Evolutionary conservation across 1,140 invertebrate species (phyloP).

Genomic region (Apis dorsata): DNA sequence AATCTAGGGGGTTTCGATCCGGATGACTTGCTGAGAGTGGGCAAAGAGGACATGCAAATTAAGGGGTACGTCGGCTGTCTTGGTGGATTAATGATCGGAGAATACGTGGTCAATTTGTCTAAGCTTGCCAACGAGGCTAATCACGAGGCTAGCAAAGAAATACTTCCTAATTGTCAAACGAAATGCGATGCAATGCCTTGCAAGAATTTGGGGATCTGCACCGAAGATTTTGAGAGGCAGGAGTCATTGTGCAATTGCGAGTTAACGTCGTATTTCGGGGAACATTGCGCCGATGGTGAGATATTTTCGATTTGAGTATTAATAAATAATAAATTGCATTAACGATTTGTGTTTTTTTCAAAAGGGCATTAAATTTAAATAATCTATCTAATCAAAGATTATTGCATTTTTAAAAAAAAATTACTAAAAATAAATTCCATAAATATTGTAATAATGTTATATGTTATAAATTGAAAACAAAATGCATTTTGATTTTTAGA

Average conservation of each 20-base stretch:
- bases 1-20: conserved; percentile 93
- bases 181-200: conserved; percentile 93
- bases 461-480: too few relatives aligned
- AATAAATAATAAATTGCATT: too few relatives aligned
- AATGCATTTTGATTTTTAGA: too few relatives aligned
- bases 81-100: conserved; percentile 92
- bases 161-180: conserved; percentile 91
- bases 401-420: too few relatives aligned
- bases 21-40: conserved; percentile 85
- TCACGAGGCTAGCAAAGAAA: conserved; percentile 86
- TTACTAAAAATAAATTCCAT: too few relatives aligned
- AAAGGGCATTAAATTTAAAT: too few relatives aligned
- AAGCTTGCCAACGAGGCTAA: conserved; percentile 86
- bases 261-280: conserved; percentile 92
- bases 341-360: too few relatives aligned
- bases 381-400: too few relatives aligned
- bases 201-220: conserved; percentile 92
- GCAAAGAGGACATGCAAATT: conserved; percentile 80
- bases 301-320: neutral
- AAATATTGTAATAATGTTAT: too few relatives aligned
- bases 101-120: conserved; percentile 88
- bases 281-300: conserved; percentile 83
- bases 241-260: conserved; percentile 93
- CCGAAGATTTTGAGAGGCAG: conserved; percentile 92
- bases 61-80: conserved; percentile 93